Conservation (phyloP, 2,113 vertebrate species). For the Poicephalus meyeri region DNA sequence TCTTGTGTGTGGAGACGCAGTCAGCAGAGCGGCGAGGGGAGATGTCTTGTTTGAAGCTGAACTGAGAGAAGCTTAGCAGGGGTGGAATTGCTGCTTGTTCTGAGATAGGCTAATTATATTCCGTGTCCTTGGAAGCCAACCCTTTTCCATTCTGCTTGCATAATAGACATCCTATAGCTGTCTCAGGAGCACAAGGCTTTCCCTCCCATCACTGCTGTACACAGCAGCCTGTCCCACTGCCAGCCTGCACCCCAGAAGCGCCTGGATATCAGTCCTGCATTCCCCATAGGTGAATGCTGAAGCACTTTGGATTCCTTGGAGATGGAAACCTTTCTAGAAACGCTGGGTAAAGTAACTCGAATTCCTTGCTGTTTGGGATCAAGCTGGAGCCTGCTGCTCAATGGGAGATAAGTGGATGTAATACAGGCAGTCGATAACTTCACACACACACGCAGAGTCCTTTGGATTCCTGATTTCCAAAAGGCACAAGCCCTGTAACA, state of each 20-base stretch:
- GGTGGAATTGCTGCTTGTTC: not conserved
- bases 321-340: constrained; percentile 55
- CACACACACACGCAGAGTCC: not conserved
- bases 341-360: constrained; percentile 32
- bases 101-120: constrained; percentile 44
- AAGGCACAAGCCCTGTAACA: not conserved
- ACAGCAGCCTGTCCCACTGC: constrained; percentile 5
- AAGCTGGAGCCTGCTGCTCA: constrained; percentile 58
- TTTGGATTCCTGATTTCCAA: constrained; percentile 38
- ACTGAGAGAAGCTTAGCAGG: constrained; percentile 21
- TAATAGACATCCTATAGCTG: not conserved
- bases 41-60: constrained; percentile 21
- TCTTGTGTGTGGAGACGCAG: not conserved
- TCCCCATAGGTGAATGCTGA: constrained; percentile 4
- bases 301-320: constrained; percentile 38
- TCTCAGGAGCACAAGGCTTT: not conserved
- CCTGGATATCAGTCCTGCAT: constrained; percentile 38
- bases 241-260: not conserved
- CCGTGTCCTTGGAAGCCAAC: constrained; percentile 48
- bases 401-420: constrained; percentile 57
- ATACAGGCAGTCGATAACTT: constrained; percentile 56
- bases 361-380: constrained; percentile 56
- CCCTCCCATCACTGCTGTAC: not conserved
- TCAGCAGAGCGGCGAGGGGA: not conserved
- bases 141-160: constrained; percentile 2